A percentile compares a stretch with the other conserved stretches of the same genome.
Evolutionary conservation across 2,888 invertebrate genomes (phyloP).

Genomic region (Agrochola lota): DNA sequence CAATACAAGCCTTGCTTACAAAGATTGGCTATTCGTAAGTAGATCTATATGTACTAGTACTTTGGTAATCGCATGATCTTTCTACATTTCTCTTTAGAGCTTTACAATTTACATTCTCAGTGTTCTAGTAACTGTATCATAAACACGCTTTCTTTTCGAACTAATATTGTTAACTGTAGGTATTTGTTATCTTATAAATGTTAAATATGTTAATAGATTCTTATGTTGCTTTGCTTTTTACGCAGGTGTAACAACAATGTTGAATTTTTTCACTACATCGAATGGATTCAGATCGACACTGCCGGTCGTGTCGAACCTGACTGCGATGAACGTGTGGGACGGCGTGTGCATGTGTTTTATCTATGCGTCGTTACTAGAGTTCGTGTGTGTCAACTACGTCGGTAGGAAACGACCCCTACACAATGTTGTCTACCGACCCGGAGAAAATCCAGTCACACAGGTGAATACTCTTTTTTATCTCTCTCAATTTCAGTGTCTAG

Average conservation of each 20-base stretch:
- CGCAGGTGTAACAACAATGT: conserved; percentile 98
- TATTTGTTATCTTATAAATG: conserved; percentile 13
- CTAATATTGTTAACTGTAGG: conserved; percentile 26
- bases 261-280: conserved; percentile 99
- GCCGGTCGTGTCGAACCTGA: conserved; percentile 98
- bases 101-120: conserved; percentile 52
- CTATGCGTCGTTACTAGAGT: conserved; percentile 97
- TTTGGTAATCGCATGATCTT: conserved; percentile 54
- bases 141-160: conserved; percentile 61
- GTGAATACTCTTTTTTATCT: conserved; percentile 86
- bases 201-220: conserved; percentile 19
- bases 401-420: conserved; percentile 97
- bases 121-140: conserved; percentile 53
- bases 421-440: conserved; percentile 97
- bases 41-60: conserved; percentile 43
- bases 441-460: conserved; percentile 97
- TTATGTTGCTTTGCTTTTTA: conserved; percentile 67
- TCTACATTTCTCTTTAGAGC: conserved; percentile 44
- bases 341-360: conserved; percentile 99
- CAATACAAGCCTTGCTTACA: conserved; percentile 49
- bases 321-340: conserved; percentile 99
- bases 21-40: conserved; percentile 54
- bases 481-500: conserved; percentile 52
- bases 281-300: conserved; percentile 97
- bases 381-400: conserved; percentile 98